Conservation (phyloP, 1,140 invertebrate genomes). For the Brachionus rotundiformis region DNA sequence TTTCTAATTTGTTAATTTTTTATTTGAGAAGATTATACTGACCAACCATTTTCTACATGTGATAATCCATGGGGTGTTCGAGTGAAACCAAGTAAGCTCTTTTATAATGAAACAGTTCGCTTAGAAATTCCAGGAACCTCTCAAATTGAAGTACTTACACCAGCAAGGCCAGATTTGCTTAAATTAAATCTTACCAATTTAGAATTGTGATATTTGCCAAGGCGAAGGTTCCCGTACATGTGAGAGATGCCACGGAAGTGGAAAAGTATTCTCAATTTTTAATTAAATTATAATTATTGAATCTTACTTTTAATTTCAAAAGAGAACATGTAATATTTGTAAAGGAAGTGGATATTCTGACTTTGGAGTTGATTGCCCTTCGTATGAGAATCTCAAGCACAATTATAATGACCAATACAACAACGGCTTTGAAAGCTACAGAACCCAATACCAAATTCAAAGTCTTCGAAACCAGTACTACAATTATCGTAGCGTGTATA, state of each 20-base stretch:
- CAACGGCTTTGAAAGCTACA: conserved; percentile 19
- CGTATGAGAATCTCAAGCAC: neutral
- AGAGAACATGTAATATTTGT: conserved; percentile 28
- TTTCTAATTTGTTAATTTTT: neutral
- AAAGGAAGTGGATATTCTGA: conserved; percentile 22
- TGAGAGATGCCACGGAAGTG: neutral
- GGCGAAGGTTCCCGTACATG: neutral
- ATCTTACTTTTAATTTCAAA: too few species aligned
- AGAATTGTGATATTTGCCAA: neutral
- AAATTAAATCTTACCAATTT: neutral
- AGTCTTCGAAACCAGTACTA: conserved; percentile 3
- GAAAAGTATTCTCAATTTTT: conserved; percentile 10
- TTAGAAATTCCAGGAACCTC: conserved; percentile 21
- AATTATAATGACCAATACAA: neutral
- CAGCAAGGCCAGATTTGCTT: neutral
- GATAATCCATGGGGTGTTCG: conserved; percentile 18
- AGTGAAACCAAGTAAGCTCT: conserved; percentile 1
- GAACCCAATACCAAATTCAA: conserved; percentile 27
- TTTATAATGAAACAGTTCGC: conserved; percentile 14
- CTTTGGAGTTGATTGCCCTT: conserved; percentile 3
- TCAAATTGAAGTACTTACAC: neutral
- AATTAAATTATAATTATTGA: too few species aligned
- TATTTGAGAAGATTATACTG: neutral
- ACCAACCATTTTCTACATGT: neutral
- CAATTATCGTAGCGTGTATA: conserved; percentile 15